phyloP scores from a whole-genome alignment of 2,888 invertebrate species.

The Balanococcus diminutus region DNA sequence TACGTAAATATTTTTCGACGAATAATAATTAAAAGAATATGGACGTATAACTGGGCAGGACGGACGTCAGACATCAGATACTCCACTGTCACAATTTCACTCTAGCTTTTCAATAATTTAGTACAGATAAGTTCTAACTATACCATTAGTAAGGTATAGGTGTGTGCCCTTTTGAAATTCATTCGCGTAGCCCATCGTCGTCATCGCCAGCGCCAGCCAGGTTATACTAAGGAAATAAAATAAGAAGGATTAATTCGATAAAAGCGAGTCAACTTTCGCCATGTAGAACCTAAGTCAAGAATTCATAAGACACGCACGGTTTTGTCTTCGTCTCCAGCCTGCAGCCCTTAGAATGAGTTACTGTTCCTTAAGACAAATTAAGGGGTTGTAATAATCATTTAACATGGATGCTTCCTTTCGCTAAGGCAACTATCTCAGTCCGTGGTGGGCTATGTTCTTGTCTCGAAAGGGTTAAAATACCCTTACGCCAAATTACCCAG shows the following conservation, averaged over 20 bases:
- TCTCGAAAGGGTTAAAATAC: conserved; percentile 51
- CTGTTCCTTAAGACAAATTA: conserved; percentile 47
- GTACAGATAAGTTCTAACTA: background rate
- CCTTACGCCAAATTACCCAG: conserved; percentile 50
- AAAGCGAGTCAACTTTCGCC: conserved; percentile 41
- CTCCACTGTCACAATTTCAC: background rate
- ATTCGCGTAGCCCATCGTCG: background rate
- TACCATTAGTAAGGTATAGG: background rate
- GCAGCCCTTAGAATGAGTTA: conserved; percentile 26
- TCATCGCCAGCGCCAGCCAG: conserved; percentile 9
- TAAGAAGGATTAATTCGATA: conserved; percentile 42
- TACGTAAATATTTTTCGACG: background rate
- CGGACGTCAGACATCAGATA: background rate
- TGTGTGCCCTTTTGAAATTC: background rate
- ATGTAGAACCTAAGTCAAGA: conserved; percentile 12
- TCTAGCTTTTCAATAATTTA: conserved; percentile 3
- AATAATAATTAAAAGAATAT: background rate
- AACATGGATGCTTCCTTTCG: conserved; percentile 51
- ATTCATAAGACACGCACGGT: conserved; percentile 42
- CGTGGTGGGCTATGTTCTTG: conserved; percentile 31
- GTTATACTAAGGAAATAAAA: background rate
- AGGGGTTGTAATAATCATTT: conserved; percentile 51
- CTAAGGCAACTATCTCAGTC: conserved; percentile 50
- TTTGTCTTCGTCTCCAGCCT: background rate
- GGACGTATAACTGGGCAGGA: no score